These are phyloP conservation scores for Drosophila ustulata DNA, from an alignment of 2,888 invertebrate species.

Conservation along the genomic window DNA sequence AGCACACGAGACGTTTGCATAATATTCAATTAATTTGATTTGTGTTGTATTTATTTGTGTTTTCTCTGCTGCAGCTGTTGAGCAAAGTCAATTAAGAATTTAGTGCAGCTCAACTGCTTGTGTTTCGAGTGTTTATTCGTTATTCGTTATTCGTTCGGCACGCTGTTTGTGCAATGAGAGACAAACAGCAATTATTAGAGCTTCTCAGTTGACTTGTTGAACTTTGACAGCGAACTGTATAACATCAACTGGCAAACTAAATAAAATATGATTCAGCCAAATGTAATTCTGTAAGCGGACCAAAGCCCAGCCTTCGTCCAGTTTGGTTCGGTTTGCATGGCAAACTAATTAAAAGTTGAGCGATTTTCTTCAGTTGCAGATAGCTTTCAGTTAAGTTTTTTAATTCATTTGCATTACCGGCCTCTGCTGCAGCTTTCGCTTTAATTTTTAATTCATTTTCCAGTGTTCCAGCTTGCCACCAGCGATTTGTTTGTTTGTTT, in stretches of 20 bases:
- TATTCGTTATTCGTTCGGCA: slow-evolving; percentile 6
- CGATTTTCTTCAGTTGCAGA: slow-evolving; percentile 67
- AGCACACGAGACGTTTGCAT: slow-evolving; percentile 59
- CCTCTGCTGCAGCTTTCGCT: slow-evolving; percentile 46
- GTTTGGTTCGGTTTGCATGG: slow-evolving; percentile 41
- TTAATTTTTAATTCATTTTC: slow-evolving; percentile 75
- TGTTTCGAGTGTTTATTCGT: slow-evolving; percentile 24
- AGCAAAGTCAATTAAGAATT: slow-evolving; percentile 73
- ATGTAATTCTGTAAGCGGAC: slow-evolving; percentile 27
- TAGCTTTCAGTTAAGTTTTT: slow-evolving; percentile 64
- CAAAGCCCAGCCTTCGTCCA: slow-evolving; percentile 14
- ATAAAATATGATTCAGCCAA: slow-evolving; percentile 37
- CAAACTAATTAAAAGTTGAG: slow-evolving; percentile 79
- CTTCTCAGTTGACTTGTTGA: slow-evolving; percentile 63
- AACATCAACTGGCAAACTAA: slow-evolving; percentile 1
- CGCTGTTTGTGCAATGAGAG: slow-evolving; percentile 25
- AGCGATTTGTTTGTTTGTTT: slow-evolving; percentile 46
- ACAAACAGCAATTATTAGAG: slow-evolving; percentile 48
- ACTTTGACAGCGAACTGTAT: slow-evolving; percentile 48
- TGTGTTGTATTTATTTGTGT: slow-evolving; percentile 21
- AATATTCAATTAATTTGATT: slow-evolving; percentile 75
- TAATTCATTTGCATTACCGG: slow-evolving; percentile 56
- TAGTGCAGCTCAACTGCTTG: slow-evolving; percentile 39
- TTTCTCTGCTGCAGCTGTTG: slow-evolving; percentile 27
- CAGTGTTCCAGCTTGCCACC: slow-evolving; percentile 23